Evolutionary conservation across 1,140 invertebrate species (phyloP), one percentile per base, ranked within the genome.

Genomic region (Gerris buenoi): DNA sequence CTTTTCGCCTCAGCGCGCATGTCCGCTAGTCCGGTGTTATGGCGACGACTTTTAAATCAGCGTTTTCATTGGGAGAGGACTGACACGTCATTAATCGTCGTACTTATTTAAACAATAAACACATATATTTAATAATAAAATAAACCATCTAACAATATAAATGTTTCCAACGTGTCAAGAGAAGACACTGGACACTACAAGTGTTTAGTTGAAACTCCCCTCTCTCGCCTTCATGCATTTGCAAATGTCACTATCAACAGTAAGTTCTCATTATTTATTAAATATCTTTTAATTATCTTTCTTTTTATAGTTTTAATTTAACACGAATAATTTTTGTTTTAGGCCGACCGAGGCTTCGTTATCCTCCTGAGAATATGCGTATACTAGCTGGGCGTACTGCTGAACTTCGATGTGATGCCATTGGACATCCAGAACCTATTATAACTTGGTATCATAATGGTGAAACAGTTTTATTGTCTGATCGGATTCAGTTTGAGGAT

Each of bases 401-500:
- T 2, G 78, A 81, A 59, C 81, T 95, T 60, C 79, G 80, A 25
- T 95, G 92, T 76, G 80, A 82, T 57, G 88, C 86, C n/a, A 82
- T 85, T 60, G 89, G 87, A 28, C 77, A 80, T 18, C 89, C 90
- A 0, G 71, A 76, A 64, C 86, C 87, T 0, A 75, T 78, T 2
- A 81, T 88, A 2, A 81, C 83, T 3, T 91, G 90, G 85, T 87
- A 81, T 72, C 85, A 84, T 73, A 83, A 90, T 72, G 85, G 84
- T 14, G 77, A 79, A 29, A 71, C 76, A 71, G 57, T 83, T 25
- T 69, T 72, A 2, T 73, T 77, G 15, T 76, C 64, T 5, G 73
- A 79, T 13, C 79, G 86, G 68, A 76, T 86, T 14, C 71, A 78
- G 14, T 75, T 89, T 1, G 80, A 81, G 58, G 77, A 86, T 59